Base-by-base conservation (phyloP, 2,797 vertebrate species). In the Nothura maculosa region DNA sequence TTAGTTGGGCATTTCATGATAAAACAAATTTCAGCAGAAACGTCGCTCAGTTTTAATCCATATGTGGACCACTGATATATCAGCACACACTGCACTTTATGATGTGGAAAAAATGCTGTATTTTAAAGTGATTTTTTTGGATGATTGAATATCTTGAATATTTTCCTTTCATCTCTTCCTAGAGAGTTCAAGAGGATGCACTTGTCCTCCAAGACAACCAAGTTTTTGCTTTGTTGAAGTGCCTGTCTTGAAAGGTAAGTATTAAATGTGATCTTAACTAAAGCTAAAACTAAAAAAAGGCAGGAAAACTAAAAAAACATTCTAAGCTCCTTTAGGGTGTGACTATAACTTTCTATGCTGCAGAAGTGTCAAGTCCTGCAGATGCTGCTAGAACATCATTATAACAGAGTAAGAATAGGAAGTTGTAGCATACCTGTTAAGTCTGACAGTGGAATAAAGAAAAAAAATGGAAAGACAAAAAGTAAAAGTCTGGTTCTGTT, bases 41-140 rank as follows among this genome's bases (percentile, higher is more conserved):
- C 0, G 0, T 27, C 34, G 34, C 17, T 38, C n/a, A 72, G 27
- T 52, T 68, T 21, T 91, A 66, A 4, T 66, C n/a, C 8, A 32
- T 63, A 69, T 48, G 47, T 25, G 22, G 47, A 24, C 47, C 22
- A 48, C 22, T 48, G 50, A 52, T 28, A 20, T 11, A 36, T 36
- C 42, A 85, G 3, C 9, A 76, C 24, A 74, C 11, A 75, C 43
- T 12, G 58, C 58, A 43, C 17, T 79, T 70, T 34, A 27, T 79
- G 17, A 8, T 72, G 38, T 47, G 43, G 34, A 90, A 81, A 78
- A 72, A 67, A 55, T 27, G 10, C 2, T 11, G 24, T 25, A 34
- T 9, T 55, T 64, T 64, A 63, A 81, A 70, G 2, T 18, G 10
- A 67, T 21, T 54, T 27, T 58, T 57, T 10, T 30, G 55, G 11